These are phyloP conservation scores for Penaeus chinensis DNA, from an alignment of 1,140 invertebrate genomes.

Conservation along the genomic window DNA sequence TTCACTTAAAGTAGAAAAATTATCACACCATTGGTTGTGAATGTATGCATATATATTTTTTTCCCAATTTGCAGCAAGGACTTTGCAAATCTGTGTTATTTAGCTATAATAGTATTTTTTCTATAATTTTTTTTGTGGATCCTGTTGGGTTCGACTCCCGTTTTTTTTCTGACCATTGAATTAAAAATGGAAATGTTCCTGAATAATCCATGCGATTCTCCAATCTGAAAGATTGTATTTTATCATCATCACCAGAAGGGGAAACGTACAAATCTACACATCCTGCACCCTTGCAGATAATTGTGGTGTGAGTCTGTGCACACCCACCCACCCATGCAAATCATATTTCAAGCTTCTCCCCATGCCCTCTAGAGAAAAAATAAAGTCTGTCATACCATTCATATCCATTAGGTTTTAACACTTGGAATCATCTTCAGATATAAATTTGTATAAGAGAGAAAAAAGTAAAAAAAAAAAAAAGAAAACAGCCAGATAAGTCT, in stretches of 20 bases:
- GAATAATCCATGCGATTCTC: conserved; percentile 34
- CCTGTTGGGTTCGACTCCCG: too few species aligned
- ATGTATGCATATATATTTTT: too few species aligned
- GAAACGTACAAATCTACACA: conserved; percentile 54
- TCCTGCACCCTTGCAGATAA: background rate
- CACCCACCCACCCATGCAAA: background rate
- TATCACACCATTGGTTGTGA: too few species aligned
- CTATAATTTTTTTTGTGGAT: too few species aligned
- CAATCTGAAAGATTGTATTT: conserved; percentile 40
- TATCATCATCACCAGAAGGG: conserved; percentile 45
- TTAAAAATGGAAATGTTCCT: conserved; percentile 28
- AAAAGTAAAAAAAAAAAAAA: background rate
- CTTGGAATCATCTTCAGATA: conserved; percentile 17
- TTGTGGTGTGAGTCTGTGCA: too few species aligned
- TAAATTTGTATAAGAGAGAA: conserved; percentile 15
- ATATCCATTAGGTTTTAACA: conserved; percentile 32
- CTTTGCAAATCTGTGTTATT: too few species aligned
- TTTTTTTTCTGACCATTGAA: background rate
- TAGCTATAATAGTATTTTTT: too few species aligned
- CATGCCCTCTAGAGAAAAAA: background rate
- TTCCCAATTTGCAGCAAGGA: too few species aligned
- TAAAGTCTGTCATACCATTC: conserved; percentile 22
- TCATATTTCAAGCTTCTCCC: conserved; percentile 38
- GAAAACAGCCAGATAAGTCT: too few species aligned
- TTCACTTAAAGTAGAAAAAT: too few species aligned